Evolutionary conservation across 2,797 vertebrate species (phyloP), one percentile per base, ranked within the genome.

Genomic region (Cossypha dichroa): DNA sequence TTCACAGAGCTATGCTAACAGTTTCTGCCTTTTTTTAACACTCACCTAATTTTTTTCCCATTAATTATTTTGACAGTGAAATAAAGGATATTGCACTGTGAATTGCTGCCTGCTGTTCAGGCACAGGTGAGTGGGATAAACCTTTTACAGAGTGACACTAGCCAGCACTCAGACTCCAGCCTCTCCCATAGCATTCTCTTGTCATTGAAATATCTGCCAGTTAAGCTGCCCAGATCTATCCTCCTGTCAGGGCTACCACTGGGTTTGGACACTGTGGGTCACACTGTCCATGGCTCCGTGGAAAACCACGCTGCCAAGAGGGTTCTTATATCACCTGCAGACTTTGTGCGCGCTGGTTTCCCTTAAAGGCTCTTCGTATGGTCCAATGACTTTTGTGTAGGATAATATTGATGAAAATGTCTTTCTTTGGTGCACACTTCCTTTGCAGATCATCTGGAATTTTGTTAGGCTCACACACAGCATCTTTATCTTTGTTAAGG

Each of bases 31-130:
- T 48, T 78, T 84, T 83, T 83, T 83, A 52, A 58, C 17, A 36
- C 31, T 31, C 10, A 51, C 11, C 10, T 85, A 20, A 7, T 45
- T 90, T 85, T 88, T 78, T 69, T 4, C 17, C 18, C 14, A 58
- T 49, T 84, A 78, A 68, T 72, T 66, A 62, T 88, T 88, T 84
- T 92, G 29, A 77, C 60, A 88, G 15, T 26, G 22, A 92, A 83
- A 74, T 67, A 63, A 66, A 83, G 7, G 22, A 36, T 38, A 51
- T 18, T 22, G 8, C 31, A n/a, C 7, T 31, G 16, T 64, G 46
- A 13, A 7, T 49, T 58, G 2, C 15, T 83, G 4, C 2, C 1
- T 56, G 5, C 2, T 40, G 2, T 59, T 70, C 45, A 74, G 36
- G 38, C 18, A n/a, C 0, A 2, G 1, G 26, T 20, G 16, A 63